These are phyloP conservation scores for Neoaliturus tenellus DNA, from an alignment of 2,888 invertebrate genomes.

Conservation along the genomic window DNA sequence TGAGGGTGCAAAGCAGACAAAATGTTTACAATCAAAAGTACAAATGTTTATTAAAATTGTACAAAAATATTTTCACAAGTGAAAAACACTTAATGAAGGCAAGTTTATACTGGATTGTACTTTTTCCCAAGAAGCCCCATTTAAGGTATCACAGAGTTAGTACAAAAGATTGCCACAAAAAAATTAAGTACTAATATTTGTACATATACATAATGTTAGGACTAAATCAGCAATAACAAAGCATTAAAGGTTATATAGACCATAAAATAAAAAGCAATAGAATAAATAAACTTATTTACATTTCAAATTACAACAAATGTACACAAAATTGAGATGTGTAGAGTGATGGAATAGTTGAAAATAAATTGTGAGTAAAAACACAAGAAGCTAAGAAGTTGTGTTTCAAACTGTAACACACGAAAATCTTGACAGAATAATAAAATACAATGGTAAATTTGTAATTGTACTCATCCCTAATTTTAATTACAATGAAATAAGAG, in stretches of 20 bases:
- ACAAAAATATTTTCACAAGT: neutral
- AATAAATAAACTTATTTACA: neutral
- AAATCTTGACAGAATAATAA: neutral
- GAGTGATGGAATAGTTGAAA: neutral
- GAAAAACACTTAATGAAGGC: neutral
- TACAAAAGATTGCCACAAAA: neutral
- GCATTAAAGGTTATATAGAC: neutral
- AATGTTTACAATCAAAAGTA: neutral
- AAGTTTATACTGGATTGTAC: neutral
- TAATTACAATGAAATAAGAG: too few relatives aligned
- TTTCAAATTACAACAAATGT: neutral
- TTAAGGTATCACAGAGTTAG: neutral
- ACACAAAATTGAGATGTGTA: neutral
- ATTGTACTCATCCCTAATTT: too few relatives aligned
- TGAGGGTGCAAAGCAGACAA: too few relatives aligned
- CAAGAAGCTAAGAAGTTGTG: neutral
- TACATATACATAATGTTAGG: neutral
- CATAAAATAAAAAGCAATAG: neutral
- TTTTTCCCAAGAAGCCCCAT: neutral
- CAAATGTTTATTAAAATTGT: neutral
- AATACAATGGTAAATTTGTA: too few relatives aligned
- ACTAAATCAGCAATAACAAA: neutral
- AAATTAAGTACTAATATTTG: conserved; percentile 3
- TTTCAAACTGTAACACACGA: neutral
- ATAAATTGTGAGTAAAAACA: neutral